Conservation (phyloP, 2,797 vertebrate genomes). For the Anolis apletophallus region DNA sequence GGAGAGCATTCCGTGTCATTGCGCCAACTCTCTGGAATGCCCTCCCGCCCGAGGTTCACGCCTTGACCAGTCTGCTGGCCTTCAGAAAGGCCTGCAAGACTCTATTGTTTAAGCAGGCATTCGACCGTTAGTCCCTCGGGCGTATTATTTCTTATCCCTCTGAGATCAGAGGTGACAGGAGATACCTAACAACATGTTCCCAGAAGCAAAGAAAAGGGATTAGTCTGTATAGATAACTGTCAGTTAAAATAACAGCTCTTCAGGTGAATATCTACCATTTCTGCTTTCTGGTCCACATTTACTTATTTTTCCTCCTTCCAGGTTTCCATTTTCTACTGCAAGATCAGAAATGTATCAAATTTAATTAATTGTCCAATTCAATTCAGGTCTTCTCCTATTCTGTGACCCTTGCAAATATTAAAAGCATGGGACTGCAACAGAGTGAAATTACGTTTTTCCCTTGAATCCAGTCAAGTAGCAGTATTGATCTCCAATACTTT, state of each 20-base stretch:
- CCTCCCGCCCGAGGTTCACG: too few species aligned
- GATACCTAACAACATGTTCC: neutral
- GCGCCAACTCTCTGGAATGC: too few species aligned
- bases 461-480: neutral
- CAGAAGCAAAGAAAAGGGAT: neutral
- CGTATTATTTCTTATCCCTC: too few species aligned
- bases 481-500: neutral
- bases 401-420: neutral
- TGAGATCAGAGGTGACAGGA: neutral
- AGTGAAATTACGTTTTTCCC: neutral
- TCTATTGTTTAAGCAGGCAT: too few species aligned
- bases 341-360: slow-evolving; percentile 4
- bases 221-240: neutral
- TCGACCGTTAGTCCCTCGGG: too few species aligned
- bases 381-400: neutral
- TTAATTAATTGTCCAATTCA: slow-evolving; percentile 10
- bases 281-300: slow-evolving; percentile 5
- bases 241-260: neutral
- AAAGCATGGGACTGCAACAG: neutral
- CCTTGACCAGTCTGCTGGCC: too few species aligned
- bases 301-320: neutral
- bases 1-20: too few species aligned
- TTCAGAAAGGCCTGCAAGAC: too few species aligned
- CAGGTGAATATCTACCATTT: neutral
- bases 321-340: neutral